Evolutionary conservation across 1,140 invertebrate species (phyloP), one percentile per base, ranked within the genome.

Genomic region (Heliconius eleuchia): DNA sequence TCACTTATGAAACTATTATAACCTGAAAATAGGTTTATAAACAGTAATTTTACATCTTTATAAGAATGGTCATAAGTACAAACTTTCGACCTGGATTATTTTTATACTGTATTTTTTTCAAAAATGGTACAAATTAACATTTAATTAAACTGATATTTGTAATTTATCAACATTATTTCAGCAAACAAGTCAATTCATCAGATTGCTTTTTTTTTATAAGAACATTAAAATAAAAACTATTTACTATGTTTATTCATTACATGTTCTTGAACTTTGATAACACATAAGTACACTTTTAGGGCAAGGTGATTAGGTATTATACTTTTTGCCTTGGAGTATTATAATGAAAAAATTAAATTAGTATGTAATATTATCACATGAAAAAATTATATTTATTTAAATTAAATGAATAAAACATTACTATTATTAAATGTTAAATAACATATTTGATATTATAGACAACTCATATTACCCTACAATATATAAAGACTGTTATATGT

Each of bases 291-390:
- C 60, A 27, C 30, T 66, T 66, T 66, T 66, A 66, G 60, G 60
- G 27, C 60, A 66, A 66, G 60, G 60, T 66, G 60, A 83, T 71
- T n/a, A 72, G 71, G 71, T 39, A 39, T 72, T 57, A 57, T 23
- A 30, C 19, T 66, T 66, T 27, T 30, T 16, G 11, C 60, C 60
- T 66, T 66, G 60, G 27, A 30, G 27, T 66, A 11, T 30, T 27
- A 16, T 66, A 66, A 16, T 30, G 27, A 19, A 18, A 19, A 6
- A 52, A 52, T 52, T 19, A 52, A 7, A 19, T 52, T 52, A 52
- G 42, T 46, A 37, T 6, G 34, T 37, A 37, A 37, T 37, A 37
- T 37, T 37, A 37, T 37, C 6, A 37, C 34, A 37, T 37, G 34
- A 7, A 37, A 6, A 37, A 37, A 37, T 6, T 1, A 37, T 37